Percentiles rank a stretch among this genome's conserved stretches.
These are phyloP conservation scores for Platycercus adscitus DNA, from an alignment of 2,113 vertebrate genomes.

Conservation along the genomic window DNA sequence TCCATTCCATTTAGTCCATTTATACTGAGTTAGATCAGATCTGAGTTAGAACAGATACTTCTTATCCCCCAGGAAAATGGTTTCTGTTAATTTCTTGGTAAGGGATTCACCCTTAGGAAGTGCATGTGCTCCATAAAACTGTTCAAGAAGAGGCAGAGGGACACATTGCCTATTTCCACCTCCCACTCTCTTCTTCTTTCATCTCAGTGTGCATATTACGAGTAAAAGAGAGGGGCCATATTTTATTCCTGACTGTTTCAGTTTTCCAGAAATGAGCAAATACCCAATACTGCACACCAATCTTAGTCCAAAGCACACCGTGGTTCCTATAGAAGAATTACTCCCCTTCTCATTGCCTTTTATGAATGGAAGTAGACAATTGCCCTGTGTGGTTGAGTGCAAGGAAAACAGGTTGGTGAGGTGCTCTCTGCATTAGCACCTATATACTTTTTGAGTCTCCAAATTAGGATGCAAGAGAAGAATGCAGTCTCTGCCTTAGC, in stretches of 20 bases:
- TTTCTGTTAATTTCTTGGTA: not conserved
- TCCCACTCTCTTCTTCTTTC: not conserved
- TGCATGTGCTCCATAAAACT: not conserved
- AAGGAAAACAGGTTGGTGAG: not conserved
- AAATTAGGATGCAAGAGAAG: constrained; percentile 51
- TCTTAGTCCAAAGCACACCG: not conserved
- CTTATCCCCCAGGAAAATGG: not conserved
- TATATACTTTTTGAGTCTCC: not conserved
- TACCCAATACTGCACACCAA: fast-evolving
- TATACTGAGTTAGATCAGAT: not conserved
- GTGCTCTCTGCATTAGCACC: not conserved
- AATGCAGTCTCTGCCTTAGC: constrained; percentile 29
- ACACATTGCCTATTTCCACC: not conserved
- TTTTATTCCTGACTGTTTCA: not conserved
- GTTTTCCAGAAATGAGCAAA: not conserved
- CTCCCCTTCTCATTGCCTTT: not conserved
- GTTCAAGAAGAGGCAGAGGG: not conserved
- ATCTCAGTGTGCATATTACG: not conserved
- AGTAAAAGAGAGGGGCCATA: not conserved
- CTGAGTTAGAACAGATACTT: not conserved
- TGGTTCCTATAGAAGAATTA: not conserved
- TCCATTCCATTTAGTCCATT: not conserved
- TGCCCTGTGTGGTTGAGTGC: not conserved
- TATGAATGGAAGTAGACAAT: not conserved
- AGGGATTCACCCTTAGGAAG: not conserved